A percentile compares a stretch with the other conserved stretches of the same genome.
These are phyloP conservation scores for Megaceryle maxima DNA, from an alignment of 2,113 vertebrate genomes.

Conservation along the genomic window DNA sequence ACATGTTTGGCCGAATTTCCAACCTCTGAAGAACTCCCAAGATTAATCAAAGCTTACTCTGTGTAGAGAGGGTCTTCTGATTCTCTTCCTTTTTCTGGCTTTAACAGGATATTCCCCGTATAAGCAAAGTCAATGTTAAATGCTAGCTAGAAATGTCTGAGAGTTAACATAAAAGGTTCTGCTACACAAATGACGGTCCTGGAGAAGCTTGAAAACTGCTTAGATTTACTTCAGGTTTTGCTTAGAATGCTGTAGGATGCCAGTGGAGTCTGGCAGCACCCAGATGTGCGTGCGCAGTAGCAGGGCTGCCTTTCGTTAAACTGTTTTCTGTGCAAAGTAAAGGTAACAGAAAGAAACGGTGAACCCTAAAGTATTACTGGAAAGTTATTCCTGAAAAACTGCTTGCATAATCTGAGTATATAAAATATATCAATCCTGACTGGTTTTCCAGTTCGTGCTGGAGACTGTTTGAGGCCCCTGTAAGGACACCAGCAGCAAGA, in stretches of 20 bases:
- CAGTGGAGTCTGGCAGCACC: background rate
- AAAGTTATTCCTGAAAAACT: background rate
- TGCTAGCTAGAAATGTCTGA: background rate
- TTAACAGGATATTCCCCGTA: background rate
- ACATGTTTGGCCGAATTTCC: background rate
- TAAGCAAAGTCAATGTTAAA: conserved; percentile 21
- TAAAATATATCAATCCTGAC: background rate
- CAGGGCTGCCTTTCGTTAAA: background rate
- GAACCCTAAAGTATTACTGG: background rate
- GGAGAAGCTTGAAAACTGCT: background rate
- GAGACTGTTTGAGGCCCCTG: background rate
- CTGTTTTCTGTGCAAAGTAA: background rate
- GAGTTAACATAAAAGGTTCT: background rate
- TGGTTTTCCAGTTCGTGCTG: background rate
- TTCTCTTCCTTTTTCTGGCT: conserved; percentile 20
- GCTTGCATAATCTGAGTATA: background rate
- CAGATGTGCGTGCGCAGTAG: fast-evolving
- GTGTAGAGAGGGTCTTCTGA: background rate
- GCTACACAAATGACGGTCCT: background rate
- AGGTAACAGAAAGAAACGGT: background rate
- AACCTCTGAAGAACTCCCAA: background rate
- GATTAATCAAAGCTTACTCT: background rate
- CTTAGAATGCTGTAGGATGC: background rate
- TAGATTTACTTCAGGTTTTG: background rate
- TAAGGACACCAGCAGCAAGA: background rate